Evolutionary conservation across 2,113 vertebrate genomes (phyloP), one percentile per base, ranked within the genome.

Genomic region (Dipodomys spectabilis): DNA sequence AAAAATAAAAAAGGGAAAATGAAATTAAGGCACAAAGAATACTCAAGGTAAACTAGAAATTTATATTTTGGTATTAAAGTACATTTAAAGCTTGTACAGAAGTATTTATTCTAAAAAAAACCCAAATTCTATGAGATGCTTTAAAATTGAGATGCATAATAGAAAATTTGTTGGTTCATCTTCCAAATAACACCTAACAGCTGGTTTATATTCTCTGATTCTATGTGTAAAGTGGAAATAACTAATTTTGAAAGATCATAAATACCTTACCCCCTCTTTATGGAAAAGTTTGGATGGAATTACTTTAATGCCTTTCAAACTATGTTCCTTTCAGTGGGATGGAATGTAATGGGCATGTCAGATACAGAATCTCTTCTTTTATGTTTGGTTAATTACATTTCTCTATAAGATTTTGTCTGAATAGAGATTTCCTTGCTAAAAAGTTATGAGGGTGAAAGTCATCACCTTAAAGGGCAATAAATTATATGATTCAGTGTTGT

Each of bases 101-200:
- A 60, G 60, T 79, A 78, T 69, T 44, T 69, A 82, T 53, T 95
- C 23, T 71, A 86, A 93, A 94, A 83, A 77, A 80, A 35, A n/a
- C n/a, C n/a, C n/a, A 81, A 73, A 91, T 27, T n/a, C 15, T 88
- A 82, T 92, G 81, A 83, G 28, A 67, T 65, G 64, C 4, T 86
- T 65, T 44, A 15, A 57, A 68, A 83, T 69, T 75, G 60, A 93
- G 65, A 32, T 73, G 9, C 53, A 49, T 72, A 65, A 64, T 74
- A 28, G 13, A 91, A 91, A 91, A 82, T 72, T 82, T 19, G 11
- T 89, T 94, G 57, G 27, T 86, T 90, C 88, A 75, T 90, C 79
- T 77, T 16, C 60, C 28, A 83, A 57, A 35, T 79, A 91, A 91
- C 74, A 72, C 3, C 9, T 64, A 23, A 92, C 12, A 73, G 35